Evolutionary conservation across 1,140 invertebrate genomes (phyloP), one percentile per base, ranked within the genome.

Genomic region (Wasmannia auropunctata): DNA sequence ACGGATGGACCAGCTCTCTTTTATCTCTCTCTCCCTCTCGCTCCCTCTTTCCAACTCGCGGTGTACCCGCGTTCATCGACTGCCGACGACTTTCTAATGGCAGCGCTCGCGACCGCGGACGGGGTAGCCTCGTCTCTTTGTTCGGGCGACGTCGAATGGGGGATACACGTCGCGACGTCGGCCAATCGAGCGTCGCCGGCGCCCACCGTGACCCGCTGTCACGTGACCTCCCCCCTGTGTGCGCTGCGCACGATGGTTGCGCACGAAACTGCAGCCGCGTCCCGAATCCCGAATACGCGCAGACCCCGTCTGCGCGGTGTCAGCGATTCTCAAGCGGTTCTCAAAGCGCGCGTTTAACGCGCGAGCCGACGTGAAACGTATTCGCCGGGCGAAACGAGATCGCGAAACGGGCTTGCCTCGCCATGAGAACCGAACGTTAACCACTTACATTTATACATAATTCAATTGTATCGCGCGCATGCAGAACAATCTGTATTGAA

Each of bases 71-170:
- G 94, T 92, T 86, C 91, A 91, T 63, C 86, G 79, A 93, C 83
- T 83, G 87, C 86, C 93, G 90, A 91, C 86, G 91, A 94, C 93
- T 94, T 94, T 94, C 93, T 94, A 92, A 90, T 91, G 87, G 89
- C 89, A 91, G 65, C 85, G 81, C 84, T 85, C 76, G 83, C 88
- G 56, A 89, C 67, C 67, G 77, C 84, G 69, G 51, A 72, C 62
- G 86, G 91, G 77, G 76, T 92, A 92, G 91, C 91, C 90, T 91
- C 91, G 91, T 92, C 92, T 92, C 93, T 94, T 94, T 94, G 93
- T 94, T 93, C 92, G 74, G 28, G 56, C 34, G 60, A 62, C 51
- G 58, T n/a, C 49, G 28, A 19, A 88, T 19, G 69, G 86, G 84
- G 84, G 85, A 31, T 34, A 16, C 11, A 16, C 72, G 22, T n/a